phyloP scores from a whole-genome alignment of 2,888 invertebrate genomes.

The Athalia circularis region DNA sequence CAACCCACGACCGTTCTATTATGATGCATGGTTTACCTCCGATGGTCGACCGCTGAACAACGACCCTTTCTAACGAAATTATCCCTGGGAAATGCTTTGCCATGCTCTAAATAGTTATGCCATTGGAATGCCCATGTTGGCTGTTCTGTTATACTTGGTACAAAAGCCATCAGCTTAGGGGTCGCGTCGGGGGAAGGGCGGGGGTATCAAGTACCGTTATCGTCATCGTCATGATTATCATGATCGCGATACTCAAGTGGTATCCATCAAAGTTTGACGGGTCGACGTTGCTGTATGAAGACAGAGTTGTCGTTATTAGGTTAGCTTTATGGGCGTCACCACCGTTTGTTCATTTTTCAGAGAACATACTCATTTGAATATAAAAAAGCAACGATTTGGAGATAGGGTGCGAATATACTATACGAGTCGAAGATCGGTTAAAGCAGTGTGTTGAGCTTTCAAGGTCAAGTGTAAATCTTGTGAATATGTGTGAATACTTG shows the following conservation, averaged over 20 bases:
- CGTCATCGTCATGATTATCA: conserved; percentile 6
- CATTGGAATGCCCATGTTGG: conserved; percentile 2
- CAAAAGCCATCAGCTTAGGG: conserved; percentile 7
- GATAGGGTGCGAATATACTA: background rate
- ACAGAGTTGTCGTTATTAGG: too few relatives aligned
- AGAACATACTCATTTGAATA: too few relatives aligned
- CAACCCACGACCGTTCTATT: background rate
- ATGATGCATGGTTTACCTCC: conserved; percentile 29
- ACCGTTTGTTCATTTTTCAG: too few relatives aligned
- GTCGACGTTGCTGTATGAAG: too few relatives aligned
- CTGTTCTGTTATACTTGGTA: background rate
- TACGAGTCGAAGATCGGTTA: background rate
- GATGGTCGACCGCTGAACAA: conserved; percentile 31
- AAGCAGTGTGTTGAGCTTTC: background rate
- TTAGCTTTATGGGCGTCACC: too few relatives aligned
- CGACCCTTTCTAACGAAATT: conserved; percentile 33
- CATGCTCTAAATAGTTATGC: conserved; percentile 14
- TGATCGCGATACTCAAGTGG: background rate
- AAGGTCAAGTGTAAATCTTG: conserved; percentile 9
- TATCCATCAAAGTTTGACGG: background rate
- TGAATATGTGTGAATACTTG: background rate
- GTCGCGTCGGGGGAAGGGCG: background rate
- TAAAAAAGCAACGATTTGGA: too few relatives aligned
- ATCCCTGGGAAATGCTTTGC: conserved; percentile 30
- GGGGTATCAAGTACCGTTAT: background rate